Conservation (phyloP, 2,113 vertebrate genomes). For the Ifrita kowaldi region DNA sequence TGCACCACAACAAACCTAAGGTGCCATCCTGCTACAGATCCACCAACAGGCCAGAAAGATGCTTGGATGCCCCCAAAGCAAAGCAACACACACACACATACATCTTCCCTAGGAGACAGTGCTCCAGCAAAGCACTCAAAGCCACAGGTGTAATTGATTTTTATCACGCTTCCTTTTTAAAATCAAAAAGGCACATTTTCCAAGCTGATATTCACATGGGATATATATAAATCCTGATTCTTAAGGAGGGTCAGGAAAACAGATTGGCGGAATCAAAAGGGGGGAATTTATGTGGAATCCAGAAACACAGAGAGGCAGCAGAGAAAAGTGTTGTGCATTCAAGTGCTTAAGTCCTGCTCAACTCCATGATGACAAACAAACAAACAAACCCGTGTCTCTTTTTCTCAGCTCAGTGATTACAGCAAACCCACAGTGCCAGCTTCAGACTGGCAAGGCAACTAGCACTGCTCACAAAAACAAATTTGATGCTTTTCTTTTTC, state of each 20-base stretch:
- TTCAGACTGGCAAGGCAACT: conserved; percentile 79
- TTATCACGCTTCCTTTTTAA: conserved; percentile 13
- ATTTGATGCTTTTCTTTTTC: background rate
- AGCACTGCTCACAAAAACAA: conserved; percentile 63
- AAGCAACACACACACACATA: background rate
- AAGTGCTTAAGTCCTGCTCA: conserved; percentile 41
- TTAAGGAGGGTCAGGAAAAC: conserved; percentile 54
- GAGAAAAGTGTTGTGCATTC: conserved; percentile 15
- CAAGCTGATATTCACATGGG: conserved; percentile 26
- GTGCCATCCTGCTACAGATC: background rate
- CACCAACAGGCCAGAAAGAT: background rate
- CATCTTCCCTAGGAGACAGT: background rate
- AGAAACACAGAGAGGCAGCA: conserved; percentile 24
- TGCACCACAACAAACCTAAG: background rate
- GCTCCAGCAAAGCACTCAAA: background rate
- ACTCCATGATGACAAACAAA: conserved; percentile 70
- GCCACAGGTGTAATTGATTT: conserved; percentile 19
- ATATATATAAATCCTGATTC: conserved; percentile 42
- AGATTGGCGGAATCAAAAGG: conserved; percentile 42
- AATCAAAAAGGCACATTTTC: conserved; percentile 56
- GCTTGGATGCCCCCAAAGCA: background rate
- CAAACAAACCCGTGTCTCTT: conserved; percentile 65
- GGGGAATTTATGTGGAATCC: conserved; percentile 22
- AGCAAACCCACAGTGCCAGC: conserved; percentile 82
- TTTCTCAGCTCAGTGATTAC: conserved; percentile 69